Evolutionary conservation across 2,113 vertebrate genomes (phyloP).

Genomic region (Psammodynastes pulverulentus): DNA sequence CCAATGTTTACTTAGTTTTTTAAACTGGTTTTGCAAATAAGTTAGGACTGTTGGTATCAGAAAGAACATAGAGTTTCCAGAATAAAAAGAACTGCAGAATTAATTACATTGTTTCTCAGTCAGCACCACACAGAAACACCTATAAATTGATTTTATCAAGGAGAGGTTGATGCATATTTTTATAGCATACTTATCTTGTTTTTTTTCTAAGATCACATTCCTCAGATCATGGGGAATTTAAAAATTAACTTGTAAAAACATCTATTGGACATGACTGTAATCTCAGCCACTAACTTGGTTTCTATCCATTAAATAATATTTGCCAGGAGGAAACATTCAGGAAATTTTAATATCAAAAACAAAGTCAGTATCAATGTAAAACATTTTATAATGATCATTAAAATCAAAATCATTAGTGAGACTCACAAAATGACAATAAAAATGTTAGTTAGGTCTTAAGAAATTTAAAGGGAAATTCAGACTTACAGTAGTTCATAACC

Average conservation of each 20-base stretch:
- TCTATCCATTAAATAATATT: not conserved
- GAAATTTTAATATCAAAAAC: not conserved
- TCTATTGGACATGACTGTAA: not conserved
- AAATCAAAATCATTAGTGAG: not conserved
- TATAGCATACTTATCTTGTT: not conserved
- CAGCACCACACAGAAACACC: not conserved
- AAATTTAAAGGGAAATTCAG: not conserved
- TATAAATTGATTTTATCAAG: not conserved
- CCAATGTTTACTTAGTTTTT: not conserved
- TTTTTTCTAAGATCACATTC: no score
- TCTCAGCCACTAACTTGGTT: not conserved
- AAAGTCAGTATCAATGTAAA: not conserved
- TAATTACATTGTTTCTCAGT: not conserved
- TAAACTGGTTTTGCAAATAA: not conserved
- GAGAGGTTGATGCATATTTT: not conserved
- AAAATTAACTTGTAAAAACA: not conserved
- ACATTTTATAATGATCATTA: not conserved
- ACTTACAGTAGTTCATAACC: not conserved
- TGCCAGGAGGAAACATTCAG: not conserved
- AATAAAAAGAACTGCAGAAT: not conserved
- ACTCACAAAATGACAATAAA: not conserved
- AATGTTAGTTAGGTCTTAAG: not conserved
- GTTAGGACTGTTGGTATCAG: not conserved
- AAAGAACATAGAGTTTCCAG: not conserved
- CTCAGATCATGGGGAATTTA: not conserved